Evolutionary conservation across 2,888 invertebrate genomes (phyloP).

Genomic region (Tachina grossa): DNA sequence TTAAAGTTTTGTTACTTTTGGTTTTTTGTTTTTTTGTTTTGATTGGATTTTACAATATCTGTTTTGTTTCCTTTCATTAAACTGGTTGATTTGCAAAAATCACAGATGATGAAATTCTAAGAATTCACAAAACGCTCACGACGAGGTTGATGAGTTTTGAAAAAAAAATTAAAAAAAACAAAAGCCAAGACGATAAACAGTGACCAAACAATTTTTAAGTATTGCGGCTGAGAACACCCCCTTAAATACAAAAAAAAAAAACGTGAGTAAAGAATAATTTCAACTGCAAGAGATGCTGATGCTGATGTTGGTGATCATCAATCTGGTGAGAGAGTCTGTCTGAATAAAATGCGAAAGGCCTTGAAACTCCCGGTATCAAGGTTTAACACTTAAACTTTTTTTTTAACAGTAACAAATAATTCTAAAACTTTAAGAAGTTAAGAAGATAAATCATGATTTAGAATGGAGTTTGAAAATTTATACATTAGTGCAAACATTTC

Average conservation of each 20-base stretch:
- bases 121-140: slow-evolving; percentile 55
- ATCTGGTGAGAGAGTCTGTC: slow-evolving; percentile 24
- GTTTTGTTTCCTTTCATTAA: slow-evolving; percentile 17
- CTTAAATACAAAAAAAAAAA: slow-evolving; percentile 14
- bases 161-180: slow-evolving; percentile 14
- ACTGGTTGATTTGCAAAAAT: slow-evolving; percentile 60
- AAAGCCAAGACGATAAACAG: neutral
- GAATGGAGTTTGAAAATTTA: too few relatives aligned
- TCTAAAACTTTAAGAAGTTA: neutral
- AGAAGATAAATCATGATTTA: too few relatives aligned
- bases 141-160: slow-evolving; percentile 30
- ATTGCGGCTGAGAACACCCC: slow-evolving; percentile 46
- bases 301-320: slow-evolving; percentile 4
- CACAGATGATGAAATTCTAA: slow-evolving; percentile 44
- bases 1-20: slow-evolving; percentile 5
- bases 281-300: slow-evolving; percentile 42
- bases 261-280: slow-evolving; percentile 46
- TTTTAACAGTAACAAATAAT: neutral
- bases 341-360: slow-evolving; percentile 39
- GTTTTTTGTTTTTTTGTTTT: slow-evolving; percentile 7
- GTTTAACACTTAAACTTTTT: slow-evolving; percentile 1
- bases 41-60: slow-evolving; percentile 32
- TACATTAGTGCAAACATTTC: too few relatives aligned
- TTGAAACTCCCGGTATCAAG: slow-evolving; percentile 22
- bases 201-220: slow-evolving; percentile 45